These are phyloP conservation scores for Selene dorsalis DNA, from an alignment of 2,797 vertebrate genomes.

Conservation along the genomic window DNA sequence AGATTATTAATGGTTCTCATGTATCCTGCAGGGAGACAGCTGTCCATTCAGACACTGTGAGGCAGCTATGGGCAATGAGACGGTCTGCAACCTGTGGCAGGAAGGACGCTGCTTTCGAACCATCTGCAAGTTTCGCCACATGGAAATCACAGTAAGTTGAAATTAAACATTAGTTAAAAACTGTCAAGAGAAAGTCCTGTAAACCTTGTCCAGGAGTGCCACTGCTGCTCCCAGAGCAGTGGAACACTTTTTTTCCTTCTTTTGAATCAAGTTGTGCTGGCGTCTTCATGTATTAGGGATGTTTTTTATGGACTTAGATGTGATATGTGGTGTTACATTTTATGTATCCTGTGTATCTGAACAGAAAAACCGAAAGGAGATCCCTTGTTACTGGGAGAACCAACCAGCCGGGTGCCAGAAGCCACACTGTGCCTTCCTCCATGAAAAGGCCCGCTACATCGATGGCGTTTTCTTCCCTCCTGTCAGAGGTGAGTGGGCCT, in stretches of 20 bases:
- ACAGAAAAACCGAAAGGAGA: conserved; percentile 95
- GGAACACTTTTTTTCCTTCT: too few relatives aligned
- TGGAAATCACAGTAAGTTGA: conserved; percentile 93
- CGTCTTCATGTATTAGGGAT: not conserved
- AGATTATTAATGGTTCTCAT: not conserved
- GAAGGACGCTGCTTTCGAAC: conserved; percentile 92
- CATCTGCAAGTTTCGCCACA: conserved; percentile 95
- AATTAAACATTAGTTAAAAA: not conserved
- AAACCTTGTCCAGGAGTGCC: conserved; percentile 5
- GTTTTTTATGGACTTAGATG: not conserved
- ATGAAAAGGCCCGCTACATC: conserved; percentile 89
- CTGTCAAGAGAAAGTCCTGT: not conserved
- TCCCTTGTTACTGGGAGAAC: conserved; percentile 96
- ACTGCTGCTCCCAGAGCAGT: too few relatives aligned
- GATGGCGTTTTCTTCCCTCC: conserved; percentile 90
- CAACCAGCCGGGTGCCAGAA: conserved; percentile 95
- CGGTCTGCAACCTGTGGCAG: conserved; percentile 92
- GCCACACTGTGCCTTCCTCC: conserved; percentile 94
- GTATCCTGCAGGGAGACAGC: conserved; percentile 87
- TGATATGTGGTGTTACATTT: not conserved
- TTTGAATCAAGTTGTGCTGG: not conserved
- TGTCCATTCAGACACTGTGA: conserved; percentile 96
- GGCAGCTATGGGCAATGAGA: conserved; percentile 93
- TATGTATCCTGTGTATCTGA: conserved; percentile 10
- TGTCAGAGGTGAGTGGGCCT: conserved; percentile 86